These are phyloP conservation scores for Dysdera silvatica DNA, from an alignment of 1,140 invertebrate species.

Conservation along the genomic window DNA sequence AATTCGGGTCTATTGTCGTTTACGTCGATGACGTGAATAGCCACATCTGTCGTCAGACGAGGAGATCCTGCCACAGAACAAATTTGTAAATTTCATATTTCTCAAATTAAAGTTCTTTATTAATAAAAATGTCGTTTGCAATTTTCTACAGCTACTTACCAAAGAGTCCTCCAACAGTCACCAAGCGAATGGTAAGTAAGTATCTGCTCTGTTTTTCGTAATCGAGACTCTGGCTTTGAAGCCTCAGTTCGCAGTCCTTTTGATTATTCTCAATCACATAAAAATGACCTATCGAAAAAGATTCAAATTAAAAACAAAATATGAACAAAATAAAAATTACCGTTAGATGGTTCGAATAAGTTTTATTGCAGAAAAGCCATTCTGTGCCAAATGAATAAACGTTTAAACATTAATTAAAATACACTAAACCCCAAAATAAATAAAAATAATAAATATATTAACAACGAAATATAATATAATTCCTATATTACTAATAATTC, in stretches of 20 bases:
- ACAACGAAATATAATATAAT: too few relatives aligned
- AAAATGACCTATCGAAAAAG: slow-evolving; percentile 55
- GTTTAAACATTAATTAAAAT: too few relatives aligned
- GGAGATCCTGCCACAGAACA: slow-evolving; percentile 15
- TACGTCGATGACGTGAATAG: slow-evolving; percentile 71
- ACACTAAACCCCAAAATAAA: too few relatives aligned
- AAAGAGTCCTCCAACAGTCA: slow-evolving; percentile 60
- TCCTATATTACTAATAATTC: too few relatives aligned
- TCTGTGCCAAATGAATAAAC: too few relatives aligned
- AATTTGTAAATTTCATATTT: not conserved
- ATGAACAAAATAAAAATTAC: not conserved
- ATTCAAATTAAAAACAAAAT: slow-evolving; percentile 11
- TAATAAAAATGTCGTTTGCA: not conserved
- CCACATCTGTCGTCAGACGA: slow-evolving; percentile 50
- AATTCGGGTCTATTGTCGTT: slow-evolving; percentile 82
- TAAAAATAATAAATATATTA: too few relatives aligned
- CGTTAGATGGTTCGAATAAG: too few relatives aligned
- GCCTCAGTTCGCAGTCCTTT: slow-evolving; percentile 64
- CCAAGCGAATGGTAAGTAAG: slow-evolving; percentile 62
- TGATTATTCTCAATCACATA: slow-evolving; percentile 63
- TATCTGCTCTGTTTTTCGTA: slow-evolving; percentile 65
- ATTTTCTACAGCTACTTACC: slow-evolving; percentile 22
- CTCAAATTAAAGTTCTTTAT: not conserved
- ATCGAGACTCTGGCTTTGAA: slow-evolving; percentile 57
- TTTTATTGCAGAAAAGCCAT: too few relatives aligned